Base-by-base conservation (phyloP, 1,140 invertebrate genomes). In the Papilio aristodemus region DNA sequence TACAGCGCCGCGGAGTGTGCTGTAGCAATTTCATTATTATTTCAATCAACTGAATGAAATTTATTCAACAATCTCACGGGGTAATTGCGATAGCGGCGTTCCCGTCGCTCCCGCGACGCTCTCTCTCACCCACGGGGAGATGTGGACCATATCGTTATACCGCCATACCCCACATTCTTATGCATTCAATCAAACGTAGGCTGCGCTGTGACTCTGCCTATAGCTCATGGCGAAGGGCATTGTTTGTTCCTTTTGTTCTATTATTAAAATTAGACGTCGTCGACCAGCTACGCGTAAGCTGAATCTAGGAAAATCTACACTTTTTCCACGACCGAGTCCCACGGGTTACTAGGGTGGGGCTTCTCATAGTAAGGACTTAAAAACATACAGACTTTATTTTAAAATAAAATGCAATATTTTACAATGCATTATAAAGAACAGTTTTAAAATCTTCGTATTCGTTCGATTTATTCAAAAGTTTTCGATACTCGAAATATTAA, bases 11-110 rank as follows among this genome's bases (percentile, higher is more conserved):
- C 82, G 78, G 84, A 87, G 86, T 87, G 79, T 86, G 83, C 86
- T 80, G 80, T 84, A 87, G 85, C 87, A 89, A 91, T 89, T 89
- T 91, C 89, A 89, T 91, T 91, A 91, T 91, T 91, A 91, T 91
- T 89, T 91, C 89, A 91, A 91, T 91, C 89, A 89, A 87, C 84
- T 87, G 82, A 89, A 91, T 89, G 89, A 89, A 89, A 91, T 91
- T 89, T 91, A 91, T 91, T 91, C 89, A 89, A 91, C 87, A 89
- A 88, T 90, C 88, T 90, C 86, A 89, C 84, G 84, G 83, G 87
- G 87, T 90, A 90, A 90, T 90, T 90, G 88, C 85, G 84, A 81
- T 86, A 77, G 75, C 60, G 74, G 67, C 79, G 74, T 89, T 86
- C 71, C 80, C 50, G 71, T 89, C 79, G 54, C 68, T 39, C 75